Conservation (phyloP, 2,888 invertebrate genomes). For the Sphecodes monilicornis region DNA sequence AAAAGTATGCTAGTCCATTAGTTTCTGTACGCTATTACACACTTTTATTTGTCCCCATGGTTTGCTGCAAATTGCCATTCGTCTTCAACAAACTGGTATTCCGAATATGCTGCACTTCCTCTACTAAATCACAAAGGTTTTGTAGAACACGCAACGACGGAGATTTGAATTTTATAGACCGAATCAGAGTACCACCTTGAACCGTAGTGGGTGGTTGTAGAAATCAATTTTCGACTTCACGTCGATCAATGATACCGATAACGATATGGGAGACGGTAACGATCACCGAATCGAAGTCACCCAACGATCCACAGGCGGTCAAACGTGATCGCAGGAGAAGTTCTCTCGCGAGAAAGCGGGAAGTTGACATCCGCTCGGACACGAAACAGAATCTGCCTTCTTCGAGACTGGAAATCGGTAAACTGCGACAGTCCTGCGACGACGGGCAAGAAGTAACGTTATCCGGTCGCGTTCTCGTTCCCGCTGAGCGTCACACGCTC, state of each 20-base stretch:
- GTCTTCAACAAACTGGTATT: not conserved
- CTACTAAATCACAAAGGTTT: not conserved
- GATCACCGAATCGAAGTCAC: not conserved
- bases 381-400: conserved; percentile 7
- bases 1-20: not conserved
- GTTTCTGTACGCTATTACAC: not conserved
- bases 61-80: not conserved
- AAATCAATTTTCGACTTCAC: not conserved
- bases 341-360: not conserved
- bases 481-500: conserved; percentile 54
- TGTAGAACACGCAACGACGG: not conserved
- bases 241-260: not conserved
- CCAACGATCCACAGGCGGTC: not conserved
- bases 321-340: not conserved
- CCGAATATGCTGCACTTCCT: not conserved
- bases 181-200: not conserved
- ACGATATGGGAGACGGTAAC: not conserved
- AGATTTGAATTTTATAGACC: not conserved
- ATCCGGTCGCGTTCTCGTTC: conserved; percentile 59
- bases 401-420: conserved; percentile 45
- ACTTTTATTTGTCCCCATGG: not conserved
- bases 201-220: not conserved
- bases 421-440: conserved; percentile 57
- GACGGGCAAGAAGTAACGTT: conserved; percentile 65
- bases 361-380: not conserved